phyloP scores from a whole-genome alignment of 2,888 invertebrate species.

The Chymomyza amoena region DNA sequence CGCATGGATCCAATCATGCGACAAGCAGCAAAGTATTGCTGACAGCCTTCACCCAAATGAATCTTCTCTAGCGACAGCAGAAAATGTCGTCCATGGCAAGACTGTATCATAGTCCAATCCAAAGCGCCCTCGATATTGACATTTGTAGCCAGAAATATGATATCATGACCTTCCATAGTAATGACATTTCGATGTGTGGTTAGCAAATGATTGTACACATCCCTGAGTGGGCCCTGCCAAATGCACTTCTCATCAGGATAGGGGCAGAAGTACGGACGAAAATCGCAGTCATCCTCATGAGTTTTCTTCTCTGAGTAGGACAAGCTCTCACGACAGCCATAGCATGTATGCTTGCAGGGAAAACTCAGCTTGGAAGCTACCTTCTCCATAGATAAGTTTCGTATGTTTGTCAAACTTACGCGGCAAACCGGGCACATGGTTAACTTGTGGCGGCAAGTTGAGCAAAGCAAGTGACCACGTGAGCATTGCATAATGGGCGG shows the following conservation, averaged over 20 bases:
- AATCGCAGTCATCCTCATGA: constrained; percentile 99
- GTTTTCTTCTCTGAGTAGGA: constrained; percentile 98
- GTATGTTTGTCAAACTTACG: constrained; percentile 96
- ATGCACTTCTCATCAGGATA: constrained; percentile 99
- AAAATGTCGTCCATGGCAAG: constrained; percentile 99
- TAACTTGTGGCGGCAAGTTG: constrained; percentile 96
- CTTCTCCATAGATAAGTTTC: constrained; percentile 99
- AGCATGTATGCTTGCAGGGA: constrained; percentile 97
- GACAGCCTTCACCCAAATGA: constrained; percentile 96
- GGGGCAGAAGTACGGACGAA: constrained; percentile 98
- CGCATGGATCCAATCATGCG: constrained; percentile 99
- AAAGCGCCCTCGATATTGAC: constrained; percentile 99
- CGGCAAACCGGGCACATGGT: constrained; percentile 98
- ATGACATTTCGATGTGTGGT: constrained; percentile 98
- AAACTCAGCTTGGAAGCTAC: constrained; percentile 98
- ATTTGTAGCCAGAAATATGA: constrained; percentile 99
- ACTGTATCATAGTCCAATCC: constrained; percentile 99
- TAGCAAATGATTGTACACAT: constrained; percentile 99
- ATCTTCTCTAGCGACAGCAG: constrained; percentile 99
- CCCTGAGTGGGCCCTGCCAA: constrained; percentile 98
- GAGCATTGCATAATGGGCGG: constrained; percentile 99
- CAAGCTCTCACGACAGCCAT: constrained; percentile 93
- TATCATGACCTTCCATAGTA: constrained; percentile 98
- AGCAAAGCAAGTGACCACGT: constrained; percentile 98
- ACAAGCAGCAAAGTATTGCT: constrained; percentile 98